A percentile compares a stretch with the other conserved stretches of the same genome.
phyloP scores from a whole-genome alignment of 2,888 invertebrate species.

The Drepana falcataria region DNA sequence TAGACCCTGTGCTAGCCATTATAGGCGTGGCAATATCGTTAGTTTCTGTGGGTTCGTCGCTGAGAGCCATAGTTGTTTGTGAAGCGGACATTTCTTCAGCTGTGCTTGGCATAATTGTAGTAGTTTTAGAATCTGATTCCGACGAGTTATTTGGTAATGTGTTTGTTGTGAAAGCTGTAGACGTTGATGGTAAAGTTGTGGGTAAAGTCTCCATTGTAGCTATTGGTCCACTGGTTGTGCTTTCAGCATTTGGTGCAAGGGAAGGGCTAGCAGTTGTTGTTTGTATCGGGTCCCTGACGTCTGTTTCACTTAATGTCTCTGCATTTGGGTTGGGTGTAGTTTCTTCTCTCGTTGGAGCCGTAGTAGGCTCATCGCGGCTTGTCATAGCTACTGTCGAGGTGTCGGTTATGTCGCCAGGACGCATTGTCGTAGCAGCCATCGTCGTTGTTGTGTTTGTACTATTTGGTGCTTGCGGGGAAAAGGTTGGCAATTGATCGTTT shows the following conservation, averaged over 20 bases:
- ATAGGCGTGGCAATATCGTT: slow-evolving; percentile 38
- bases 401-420: slow-evolving; percentile 10
- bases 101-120: slow-evolving; percentile 12
- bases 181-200: slow-evolving; percentile 3
- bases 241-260: slow-evolving; percentile 42
- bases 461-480: slow-evolving; percentile 26
- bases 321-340: slow-evolving; percentile 48
- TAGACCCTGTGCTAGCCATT: slow-evolving; percentile 14
- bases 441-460: slow-evolving; percentile 29
- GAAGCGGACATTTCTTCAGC: slow-evolving; percentile 22
- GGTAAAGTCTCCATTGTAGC: slow-evolving; percentile 8
- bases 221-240: slow-evolving; percentile 21
- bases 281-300: slow-evolving; percentile 33
- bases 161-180: neutral
- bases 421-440: slow-evolving; percentile 11
- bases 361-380: slow-evolving; percentile 27
- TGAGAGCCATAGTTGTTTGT: slow-evolving; percentile 25
- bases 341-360: slow-evolving; percentile 40
- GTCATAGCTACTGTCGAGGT: slow-evolving; percentile 22
- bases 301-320: slow-evolving; percentile 43
- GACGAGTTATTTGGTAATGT: neutral
- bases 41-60: slow-evolving; percentile 33
- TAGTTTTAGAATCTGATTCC: slow-evolving; percentile 3
- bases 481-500: slow-evolving; percentile 50
- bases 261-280: slow-evolving; percentile 36